phyloP scores from a whole-genome alignment of 1,140 invertebrate species.

The Dinoponera quadriceps region DNA sequence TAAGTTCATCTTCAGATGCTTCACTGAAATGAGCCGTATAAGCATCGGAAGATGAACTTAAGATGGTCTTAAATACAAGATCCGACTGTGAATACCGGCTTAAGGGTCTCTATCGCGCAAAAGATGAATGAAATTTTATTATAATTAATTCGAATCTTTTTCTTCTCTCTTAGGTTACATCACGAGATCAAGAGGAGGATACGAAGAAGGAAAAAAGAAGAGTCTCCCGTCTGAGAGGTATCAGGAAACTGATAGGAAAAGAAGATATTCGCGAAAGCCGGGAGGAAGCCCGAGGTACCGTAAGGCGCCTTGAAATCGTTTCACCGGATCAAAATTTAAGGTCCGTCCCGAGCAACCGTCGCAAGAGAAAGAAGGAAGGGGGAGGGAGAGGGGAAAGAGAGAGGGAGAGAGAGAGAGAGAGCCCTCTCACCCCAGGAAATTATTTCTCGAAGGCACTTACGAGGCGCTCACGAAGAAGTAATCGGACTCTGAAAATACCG shows the following conservation, averaged over 20 bases:
- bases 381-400: too few relatives aligned
- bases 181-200: background rate
- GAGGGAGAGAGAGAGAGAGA: too few relatives aligned
- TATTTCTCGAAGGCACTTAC: conserved; percentile 73
- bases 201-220: background rate
- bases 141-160: background rate
- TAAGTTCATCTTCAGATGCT: too few relatives aligned
- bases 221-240: background rate
- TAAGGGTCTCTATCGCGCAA: too few relatives aligned
- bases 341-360: conserved; percentile 44
- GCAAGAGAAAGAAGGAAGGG: too few relatives aligned
- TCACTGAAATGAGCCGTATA: too few relatives aligned
- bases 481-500: conserved; percentile 72
- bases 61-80: too few relatives aligned
- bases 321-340: conserved; percentile 73
- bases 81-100: too few relatives aligned
- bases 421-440: conserved; percentile 64
- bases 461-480: conserved; percentile 73
- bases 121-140: background rate
- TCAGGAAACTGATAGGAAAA: background rate
- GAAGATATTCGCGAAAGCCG: conserved; percentile 31
- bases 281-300: conserved; percentile 50
- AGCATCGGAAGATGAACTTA: too few relatives aligned
- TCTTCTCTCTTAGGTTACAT: background rate
- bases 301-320: conserved; percentile 67